Conservation (phyloP, 1,140 invertebrate genomes). For the Diachasmimorpha longicaudata region DNA sequence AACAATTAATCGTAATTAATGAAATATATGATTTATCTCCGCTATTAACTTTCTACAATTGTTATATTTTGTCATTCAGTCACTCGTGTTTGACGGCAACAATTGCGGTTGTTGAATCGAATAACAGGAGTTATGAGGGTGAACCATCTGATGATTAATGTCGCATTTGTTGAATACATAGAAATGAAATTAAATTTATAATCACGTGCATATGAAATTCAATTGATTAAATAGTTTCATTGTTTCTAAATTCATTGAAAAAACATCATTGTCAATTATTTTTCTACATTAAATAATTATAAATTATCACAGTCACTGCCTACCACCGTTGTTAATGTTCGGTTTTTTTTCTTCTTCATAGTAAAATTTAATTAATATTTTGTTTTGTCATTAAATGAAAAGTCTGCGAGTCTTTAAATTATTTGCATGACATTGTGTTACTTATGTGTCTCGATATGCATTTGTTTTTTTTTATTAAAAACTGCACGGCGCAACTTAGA, state of each 20-base stretch:
- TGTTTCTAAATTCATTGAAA: not conserved
- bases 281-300: slow-evolving; percentile 30
- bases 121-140: not conserved
- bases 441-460: slow-evolving; percentile 10
- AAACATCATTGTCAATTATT: slow-evolving; percentile 20
- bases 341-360: not conserved
- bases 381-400: slow-evolving; percentile 21
- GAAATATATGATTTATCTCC: slow-evolving; percentile 30
- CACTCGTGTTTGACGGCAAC: not conserved
- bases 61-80: not conserved
- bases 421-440: slow-evolving; percentile 1
- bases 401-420: not conserved
- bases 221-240: not conserved
- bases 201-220: not conserved
- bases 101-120: not conserved
- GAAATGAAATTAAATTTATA: not conserved
- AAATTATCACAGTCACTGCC: slow-evolving; percentile 20
- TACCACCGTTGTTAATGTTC: not conserved
- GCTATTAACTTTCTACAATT: not conserved
- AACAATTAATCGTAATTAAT: slow-evolving; percentile 44
- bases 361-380: slow-evolving; percentile 9
- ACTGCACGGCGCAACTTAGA: not conserved
- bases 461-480: not conserved
- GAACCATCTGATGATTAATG: not conserved
- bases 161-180: not conserved